These are phyloP conservation scores for Limnodromus scolopaceus DNA, from an alignment of 2,797 vertebrate species.

Conservation along the genomic window DNA sequence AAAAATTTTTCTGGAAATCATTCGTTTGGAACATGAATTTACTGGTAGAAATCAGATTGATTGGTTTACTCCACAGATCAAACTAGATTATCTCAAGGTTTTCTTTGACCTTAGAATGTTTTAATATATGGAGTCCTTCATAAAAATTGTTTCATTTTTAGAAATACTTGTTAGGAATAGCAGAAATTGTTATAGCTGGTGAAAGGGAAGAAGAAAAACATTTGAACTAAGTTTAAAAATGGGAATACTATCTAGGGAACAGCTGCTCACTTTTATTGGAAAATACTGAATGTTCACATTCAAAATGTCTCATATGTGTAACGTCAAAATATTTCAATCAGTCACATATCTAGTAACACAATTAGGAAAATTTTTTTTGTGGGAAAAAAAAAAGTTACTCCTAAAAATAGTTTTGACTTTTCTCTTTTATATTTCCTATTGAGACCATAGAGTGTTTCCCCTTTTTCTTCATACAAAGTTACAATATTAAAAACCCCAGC, in stretches of 20 bases:
- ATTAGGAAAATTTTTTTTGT: accelerated
- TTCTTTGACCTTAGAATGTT: not conserved
- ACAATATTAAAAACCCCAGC: accelerated
- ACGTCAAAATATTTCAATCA: constrained; percentile 10
- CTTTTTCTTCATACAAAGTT: not conserved
- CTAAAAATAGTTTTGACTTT: not conserved
- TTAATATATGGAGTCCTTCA: not conserved
- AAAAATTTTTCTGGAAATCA: not conserved
- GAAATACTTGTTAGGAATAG: not conserved
- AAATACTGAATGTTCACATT: not conserved
- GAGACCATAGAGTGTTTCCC: not conserved
- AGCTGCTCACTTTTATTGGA: not conserved
- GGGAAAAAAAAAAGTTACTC: not conserved
- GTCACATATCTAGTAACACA: not conserved
- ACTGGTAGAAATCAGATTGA: not conserved
- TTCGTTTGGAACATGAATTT: not conserved
- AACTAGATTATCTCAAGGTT: not conserved
- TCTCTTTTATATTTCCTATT: not conserved
- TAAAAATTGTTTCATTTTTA: not conserved
- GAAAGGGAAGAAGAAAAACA: not conserved
- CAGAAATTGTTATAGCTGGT: not conserved
- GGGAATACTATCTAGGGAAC: not conserved
- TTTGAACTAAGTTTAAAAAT: not conserved
- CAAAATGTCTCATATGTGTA: not conserved
- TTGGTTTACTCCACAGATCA: not conserved